A percentile compares a stretch with the other conserved stretches of the same genome.
phyloP scores from a whole-genome alignment of 2,797 vertebrate genomes.

The Hyperoplus immaculatus region DNA sequence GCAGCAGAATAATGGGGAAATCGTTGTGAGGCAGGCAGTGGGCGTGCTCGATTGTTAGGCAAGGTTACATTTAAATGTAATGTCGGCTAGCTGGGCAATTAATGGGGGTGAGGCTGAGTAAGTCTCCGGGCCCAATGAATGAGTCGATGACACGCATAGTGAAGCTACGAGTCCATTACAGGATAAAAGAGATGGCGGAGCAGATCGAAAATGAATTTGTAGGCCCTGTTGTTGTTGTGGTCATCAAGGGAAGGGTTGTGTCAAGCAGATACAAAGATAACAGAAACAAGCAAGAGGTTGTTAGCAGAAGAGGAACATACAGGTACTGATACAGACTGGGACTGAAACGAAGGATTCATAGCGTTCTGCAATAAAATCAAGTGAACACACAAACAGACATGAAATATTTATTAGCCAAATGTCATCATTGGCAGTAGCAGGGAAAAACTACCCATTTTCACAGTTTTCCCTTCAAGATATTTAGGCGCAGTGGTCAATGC shows the following conservation, averaged over 20 bases:
- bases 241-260: slow-evolving; percentile 37
- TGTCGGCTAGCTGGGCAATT: slow-evolving; percentile 66
- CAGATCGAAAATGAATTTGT: slow-evolving; percentile 68
- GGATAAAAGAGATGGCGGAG: slow-evolving; percentile 54
- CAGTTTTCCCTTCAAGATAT: slow-evolving; percentile 6
- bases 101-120: slow-evolving; percentile 60
- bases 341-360: slow-evolving; percentile 8
- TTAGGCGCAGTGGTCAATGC: slow-evolving; percentile 4
- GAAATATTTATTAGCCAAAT: slow-evolving; percentile 49
- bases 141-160: slow-evolving; percentile 53
- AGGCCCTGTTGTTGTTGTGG: slow-evolving; percentile 47
- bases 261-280: slow-evolving; percentile 35
- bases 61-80: slow-evolving; percentile 71
- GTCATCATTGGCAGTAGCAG: slow-evolving; percentile 25
- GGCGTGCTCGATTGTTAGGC: slow-evolving; percentile 55
- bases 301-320: background rate
- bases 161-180: slow-evolving; percentile 62
- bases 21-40: slow-evolving; percentile 69
- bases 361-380: slow-evolving; percentile 21
- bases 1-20: slow-evolving; percentile 75
- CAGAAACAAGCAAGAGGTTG: slow-evolving; percentile 19
- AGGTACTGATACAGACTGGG: slow-evolving; percentile 5
- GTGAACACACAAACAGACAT: slow-evolving; percentile 26
- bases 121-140: slow-evolving; percentile 46
- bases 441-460: slow-evolving; percentile 7